Percentiles rank a stretch among this genome's conserved stretches.
These are phyloP conservation scores for Gymnobelideus leadbeateri DNA, from an alignment of 2,113 vertebrate species.

Conservation along the genomic window DNA sequence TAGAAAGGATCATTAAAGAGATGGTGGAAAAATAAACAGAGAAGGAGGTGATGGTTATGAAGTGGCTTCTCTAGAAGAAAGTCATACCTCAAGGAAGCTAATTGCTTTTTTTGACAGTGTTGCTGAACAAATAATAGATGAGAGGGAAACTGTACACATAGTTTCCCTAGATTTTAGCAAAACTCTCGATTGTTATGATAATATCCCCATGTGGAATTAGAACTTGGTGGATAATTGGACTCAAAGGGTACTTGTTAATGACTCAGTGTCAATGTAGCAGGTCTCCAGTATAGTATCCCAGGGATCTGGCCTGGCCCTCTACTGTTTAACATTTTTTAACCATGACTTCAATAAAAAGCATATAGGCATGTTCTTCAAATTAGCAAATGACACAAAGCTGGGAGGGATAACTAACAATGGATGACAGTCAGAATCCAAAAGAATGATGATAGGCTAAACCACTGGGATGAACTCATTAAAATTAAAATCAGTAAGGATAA, in stretches of 20 bases:
- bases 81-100: neutral
- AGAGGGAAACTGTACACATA: neutral
- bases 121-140: neutral
- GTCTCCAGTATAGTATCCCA: neutral
- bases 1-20: no score
- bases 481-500: neutral
- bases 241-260: neutral
- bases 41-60: neutral
- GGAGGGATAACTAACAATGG: neutral
- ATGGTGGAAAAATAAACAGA: neutral
- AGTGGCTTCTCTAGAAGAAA: neutral
- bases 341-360: neutral
- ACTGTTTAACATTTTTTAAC: neutral
- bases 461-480: neutral
- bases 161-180: neutral
- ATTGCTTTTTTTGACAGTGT: neutral
- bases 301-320: neutral
- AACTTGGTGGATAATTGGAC: neutral
- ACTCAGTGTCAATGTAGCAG: neutral
- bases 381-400: neutral
- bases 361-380: neutral
- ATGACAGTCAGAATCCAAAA: neutral
- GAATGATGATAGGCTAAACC: neutral
- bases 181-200: neutral
- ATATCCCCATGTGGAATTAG: neutral